Conservation (phyloP, 2,888 invertebrate species). For the Meteorus colon region DNA sequence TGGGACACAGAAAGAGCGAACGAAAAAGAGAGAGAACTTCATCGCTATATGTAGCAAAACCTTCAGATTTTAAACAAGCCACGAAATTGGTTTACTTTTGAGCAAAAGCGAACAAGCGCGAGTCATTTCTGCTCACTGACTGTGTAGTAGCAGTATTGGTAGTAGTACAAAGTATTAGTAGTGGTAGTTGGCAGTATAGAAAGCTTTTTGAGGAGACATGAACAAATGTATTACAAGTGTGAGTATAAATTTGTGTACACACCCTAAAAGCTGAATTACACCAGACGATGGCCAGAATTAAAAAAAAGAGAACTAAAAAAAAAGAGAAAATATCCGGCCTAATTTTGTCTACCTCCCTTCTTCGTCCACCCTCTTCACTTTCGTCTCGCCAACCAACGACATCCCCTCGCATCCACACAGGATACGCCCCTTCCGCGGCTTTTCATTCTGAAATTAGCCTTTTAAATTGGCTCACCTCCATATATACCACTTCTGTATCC, state of each 20-base stretch:
- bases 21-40: conserved; percentile 19
- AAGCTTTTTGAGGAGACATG: not conserved
- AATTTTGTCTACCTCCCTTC: conserved; percentile 60
- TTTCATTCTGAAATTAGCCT: conserved; percentile 69
- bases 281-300: conserved; percentile 53
- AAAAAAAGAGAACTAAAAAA: conserved; percentile 20
- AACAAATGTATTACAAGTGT: not conserved
- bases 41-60: conserved; percentile 38
- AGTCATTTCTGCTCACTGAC: conserved; percentile 31
- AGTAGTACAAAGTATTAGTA: conserved; percentile 20
- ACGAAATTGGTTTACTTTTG: conserved; percentile 73
- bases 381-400: conserved; percentile 1
- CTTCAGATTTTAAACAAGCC: conserved; percentile 70
- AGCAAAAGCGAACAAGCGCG: conserved; percentile 54
- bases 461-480: conserved; percentile 71
- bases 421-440: conserved; percentile 51
- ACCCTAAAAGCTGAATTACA: conserved; percentile 58
- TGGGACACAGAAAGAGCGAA: conserved; percentile 59
- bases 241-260: conserved; percentile 34
- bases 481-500: conserved; percentile 46
- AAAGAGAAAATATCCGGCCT: conserved; percentile 60
- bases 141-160: conserved; percentile 36
- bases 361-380: conserved; percentile 34
- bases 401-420: conserved; percentile 25
- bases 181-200: conserved; percentile 15